Evolutionary conservation across 2,797 vertebrate species (phyloP), one percentile per base, ranked within the genome.

Genomic region (Alcedo atthis): DNA sequence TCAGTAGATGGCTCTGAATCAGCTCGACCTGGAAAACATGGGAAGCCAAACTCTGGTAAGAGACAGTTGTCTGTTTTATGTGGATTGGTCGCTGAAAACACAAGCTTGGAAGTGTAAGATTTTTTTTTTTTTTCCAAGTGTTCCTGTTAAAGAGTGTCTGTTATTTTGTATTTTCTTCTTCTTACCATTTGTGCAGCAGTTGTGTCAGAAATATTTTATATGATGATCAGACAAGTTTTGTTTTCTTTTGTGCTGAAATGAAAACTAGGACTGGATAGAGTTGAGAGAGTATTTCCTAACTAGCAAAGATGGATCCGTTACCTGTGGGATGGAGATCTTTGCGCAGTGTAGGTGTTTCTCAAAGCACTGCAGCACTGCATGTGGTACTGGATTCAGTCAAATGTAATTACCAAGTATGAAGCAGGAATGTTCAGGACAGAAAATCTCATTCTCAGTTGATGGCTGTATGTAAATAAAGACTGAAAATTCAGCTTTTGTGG

Each of bases 21-120:
- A 2, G 98, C 98, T 8, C 97, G 98, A 58, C 98, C 98, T 3
- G 98, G 98, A 83, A 98, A 98, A 85, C 97, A 98, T 22, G 98
- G 98, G 16, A 98, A 98, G 57, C 98, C 98, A 70, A 99, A 99
- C 91, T 98, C 98, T 69, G 98, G 98, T 99, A 95, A 96, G 96
- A 32, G 63, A 43, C 12, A 54, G 7, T 5, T 33, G 10, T 32
- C 49, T 81, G 40, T 80, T 32, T 77, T 93, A 25, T 45, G 32
- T 84, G 48, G 8, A 15, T 37, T 59, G 6, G 9, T 59, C 21
- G 67, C 32, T 81, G 49, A 55, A 75, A 69, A 42, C 15, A 63
- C 63, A 19, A 77, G 12, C 12, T 89, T 24, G 62, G 51, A 69
- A 81, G 46, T 48, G 18, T 12, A 66, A 74, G 35, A 42, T 45